Evolutionary conservation across 1,140 invertebrate species (phyloP).

Genomic region (Ylistrum balloti): DNA sequence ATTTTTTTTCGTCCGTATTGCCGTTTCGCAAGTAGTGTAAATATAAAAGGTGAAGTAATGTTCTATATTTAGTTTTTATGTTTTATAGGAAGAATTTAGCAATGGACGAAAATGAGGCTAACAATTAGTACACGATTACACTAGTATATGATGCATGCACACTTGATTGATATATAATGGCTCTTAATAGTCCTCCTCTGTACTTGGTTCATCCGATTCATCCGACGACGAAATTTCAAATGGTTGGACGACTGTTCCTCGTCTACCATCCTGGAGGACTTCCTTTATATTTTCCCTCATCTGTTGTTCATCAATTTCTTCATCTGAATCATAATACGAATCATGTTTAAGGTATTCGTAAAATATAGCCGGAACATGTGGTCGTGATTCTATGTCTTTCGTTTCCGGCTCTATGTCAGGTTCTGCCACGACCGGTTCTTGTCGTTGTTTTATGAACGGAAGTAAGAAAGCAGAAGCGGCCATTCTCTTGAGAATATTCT

Average conservation of each 20-base stretch:
- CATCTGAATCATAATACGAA: not conserved
- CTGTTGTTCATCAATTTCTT: not conserved
- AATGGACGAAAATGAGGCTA: too few relatives aligned
- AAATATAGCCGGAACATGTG: not conserved
- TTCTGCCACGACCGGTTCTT: not conserved
- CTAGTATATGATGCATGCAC: too few relatives aligned
- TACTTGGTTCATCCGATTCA: not conserved
- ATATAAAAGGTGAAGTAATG: too few relatives aligned
- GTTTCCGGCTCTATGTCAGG: not conserved
- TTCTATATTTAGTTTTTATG: too few relatives aligned
- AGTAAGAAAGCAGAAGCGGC: not conserved
- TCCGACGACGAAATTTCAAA: not conserved
- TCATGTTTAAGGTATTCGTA: not conserved
- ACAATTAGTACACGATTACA: too few relatives aligned
- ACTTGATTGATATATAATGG: too few relatives aligned
- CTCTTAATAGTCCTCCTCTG: too few relatives aligned
- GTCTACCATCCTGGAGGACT: not conserved
- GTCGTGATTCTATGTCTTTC: not conserved
- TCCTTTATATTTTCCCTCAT: not conserved
- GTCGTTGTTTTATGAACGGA: not conserved
- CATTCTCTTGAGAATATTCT: conserved; percentile 17
- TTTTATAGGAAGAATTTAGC: too few relatives aligned
- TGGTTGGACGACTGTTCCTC: not conserved
- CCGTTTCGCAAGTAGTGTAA: too few relatives aligned
- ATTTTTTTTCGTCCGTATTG: too few relatives aligned